phyloP scores from a whole-genome alignment of 2,888 invertebrate species.

The Argynnis bischoffii region DNA sequence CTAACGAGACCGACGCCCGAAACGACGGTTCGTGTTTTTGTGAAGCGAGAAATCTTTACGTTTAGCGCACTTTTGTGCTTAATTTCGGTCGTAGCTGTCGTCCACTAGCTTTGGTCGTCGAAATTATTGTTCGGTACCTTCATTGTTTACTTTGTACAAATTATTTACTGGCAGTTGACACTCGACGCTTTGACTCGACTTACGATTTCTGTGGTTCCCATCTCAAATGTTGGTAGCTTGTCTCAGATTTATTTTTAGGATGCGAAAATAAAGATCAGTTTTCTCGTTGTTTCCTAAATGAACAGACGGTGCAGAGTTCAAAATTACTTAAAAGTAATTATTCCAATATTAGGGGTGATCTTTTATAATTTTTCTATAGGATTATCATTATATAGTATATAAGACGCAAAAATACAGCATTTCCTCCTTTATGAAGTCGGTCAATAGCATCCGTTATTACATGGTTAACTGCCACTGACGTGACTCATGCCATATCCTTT shows the following conservation, averaged over 20 bases:
- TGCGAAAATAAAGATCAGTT: neutral
- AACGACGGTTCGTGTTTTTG: conserved; percentile 53
- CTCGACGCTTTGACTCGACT: conserved; percentile 25
- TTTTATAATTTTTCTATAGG: too few species aligned
- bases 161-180: conserved; percentile 32
- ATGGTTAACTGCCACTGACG: too few species aligned
- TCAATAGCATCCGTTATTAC: too few species aligned
- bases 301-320: too few species aligned
- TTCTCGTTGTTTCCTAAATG: neutral
- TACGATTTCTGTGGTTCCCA: conserved; percentile 18
- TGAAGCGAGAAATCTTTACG: conserved; percentile 48
- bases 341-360: too few species aligned
- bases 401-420: too few species aligned
- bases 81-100: conserved; percentile 44
- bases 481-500: too few species aligned
- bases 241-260: neutral
- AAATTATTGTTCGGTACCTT: conserved; percentile 34
- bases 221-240: neutral
- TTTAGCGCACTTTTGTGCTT: conserved; percentile 51
- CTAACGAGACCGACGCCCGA: conserved; percentile 64
- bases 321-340: too few species aligned
- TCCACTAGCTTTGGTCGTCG: conserved; percentile 31
- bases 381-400: too few species aligned
- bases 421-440: too few species aligned
- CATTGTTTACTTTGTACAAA: conserved; percentile 35